Evolutionary conservation across 2,888 invertebrate species (phyloP), one percentile per base, ranked within the genome.

Genomic region (Brachyptera putata): DNA sequence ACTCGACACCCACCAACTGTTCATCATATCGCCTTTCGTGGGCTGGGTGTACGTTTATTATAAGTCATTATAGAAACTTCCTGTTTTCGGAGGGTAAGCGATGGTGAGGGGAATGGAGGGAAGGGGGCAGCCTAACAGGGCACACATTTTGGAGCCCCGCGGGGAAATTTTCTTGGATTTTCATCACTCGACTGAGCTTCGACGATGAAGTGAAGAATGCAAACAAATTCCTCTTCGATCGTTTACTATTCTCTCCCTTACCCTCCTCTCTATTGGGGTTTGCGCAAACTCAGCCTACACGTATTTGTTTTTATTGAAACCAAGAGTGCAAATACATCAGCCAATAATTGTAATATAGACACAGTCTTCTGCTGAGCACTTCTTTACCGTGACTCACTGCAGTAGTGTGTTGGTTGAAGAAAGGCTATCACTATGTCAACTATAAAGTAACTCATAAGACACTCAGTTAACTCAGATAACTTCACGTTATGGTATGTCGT

Each of bases 151-250:
- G 30, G 1, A 16, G n/a, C 49, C 16, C 43, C 30, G 41, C 7
- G 25, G 49, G 49, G 49, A 26, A 30, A 49, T 49, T 49, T 49
- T 49, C n/a, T 26, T 16, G 14, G 49, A 49, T 49, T 49, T 49
- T 49, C 26, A 49, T 49, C 49, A 49, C 30, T 49, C 49, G 25
- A 26, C 26, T 14, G 25, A 25, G 49, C 26, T 30, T 49, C 22
- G 37, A 53, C 59, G 53, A 53, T 59, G 53, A 59, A 57, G 30
- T 18, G 57, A 61, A 61, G 61, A 55, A 61, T 61, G 61, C 43
- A 61, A 57, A 57, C 41, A 61, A 61, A 61, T 61, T 61, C 61
- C 53, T 61, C 53, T 57, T 61, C 61, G 61, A 61, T 61, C 61
- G 57, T 30, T 39, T 41, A 18, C 22, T 18, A 34, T 46, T 24